Evolutionary conservation across 2,888 invertebrate species (phyloP).

Genomic region (Stomorhina lunata): DNA sequence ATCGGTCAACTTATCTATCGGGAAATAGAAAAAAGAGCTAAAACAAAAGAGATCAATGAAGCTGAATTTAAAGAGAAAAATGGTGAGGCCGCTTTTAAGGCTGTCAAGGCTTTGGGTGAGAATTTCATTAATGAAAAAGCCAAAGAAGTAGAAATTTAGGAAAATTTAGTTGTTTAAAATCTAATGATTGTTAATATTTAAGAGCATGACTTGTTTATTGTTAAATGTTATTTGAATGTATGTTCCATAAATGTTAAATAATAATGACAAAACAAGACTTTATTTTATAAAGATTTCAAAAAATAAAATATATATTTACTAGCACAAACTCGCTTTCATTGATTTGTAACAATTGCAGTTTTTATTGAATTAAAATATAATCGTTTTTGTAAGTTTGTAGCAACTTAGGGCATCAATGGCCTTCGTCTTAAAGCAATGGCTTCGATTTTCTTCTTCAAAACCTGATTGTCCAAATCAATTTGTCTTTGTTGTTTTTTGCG

Average conservation of each 20-base stretch:
- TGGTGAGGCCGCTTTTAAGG: conserved; percentile 76
- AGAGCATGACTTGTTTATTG: background rate
- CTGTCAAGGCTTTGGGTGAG: conserved; percentile 75
- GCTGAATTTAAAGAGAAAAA: conserved; percentile 73
- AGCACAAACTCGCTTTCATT: background rate
- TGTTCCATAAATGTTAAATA: background rate
- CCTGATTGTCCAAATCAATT: conserved; percentile 83
- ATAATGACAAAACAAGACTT: background rate
- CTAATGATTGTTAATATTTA: background rate
- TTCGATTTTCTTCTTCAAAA: conserved; percentile 78
- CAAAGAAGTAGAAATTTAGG: conserved; percentile 26
- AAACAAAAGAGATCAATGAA: conserved; percentile 71
- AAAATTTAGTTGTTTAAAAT: background rate
- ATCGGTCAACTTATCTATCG: conserved; percentile 79
- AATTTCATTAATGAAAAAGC: conserved; percentile 69
- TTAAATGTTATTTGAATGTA: background rate
- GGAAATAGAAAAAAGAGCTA: conserved; percentile 73
- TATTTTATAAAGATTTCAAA: conserved; percentile 38
- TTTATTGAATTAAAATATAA: background rate
- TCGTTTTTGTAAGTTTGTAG: background rate
- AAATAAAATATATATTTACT: conserved; percentile 53
- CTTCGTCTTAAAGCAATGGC: conserved; percentile 71
- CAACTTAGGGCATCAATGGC: conserved; percentile 33
- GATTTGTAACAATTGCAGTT: conserved; percentile 7
- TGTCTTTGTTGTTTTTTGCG: conserved; percentile 82